Conservation (phyloP, 1,140 invertebrate genomes). For the Caenorhabditis brenneri region DNA sequence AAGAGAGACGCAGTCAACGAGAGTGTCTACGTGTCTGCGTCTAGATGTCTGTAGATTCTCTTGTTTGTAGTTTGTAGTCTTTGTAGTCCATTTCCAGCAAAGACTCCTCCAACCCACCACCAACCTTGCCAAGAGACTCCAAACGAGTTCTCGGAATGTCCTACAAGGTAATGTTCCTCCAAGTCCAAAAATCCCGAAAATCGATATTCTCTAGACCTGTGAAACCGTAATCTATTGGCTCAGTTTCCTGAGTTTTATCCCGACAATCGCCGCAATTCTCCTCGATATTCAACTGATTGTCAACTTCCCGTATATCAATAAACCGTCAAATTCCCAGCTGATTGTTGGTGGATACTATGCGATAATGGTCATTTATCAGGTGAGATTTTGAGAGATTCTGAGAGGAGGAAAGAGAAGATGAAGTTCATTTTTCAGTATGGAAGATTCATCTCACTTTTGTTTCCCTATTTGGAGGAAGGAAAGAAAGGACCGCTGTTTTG, state of each 20-base stretch:
- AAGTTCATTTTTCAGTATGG: background rate
- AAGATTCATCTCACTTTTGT: background rate
- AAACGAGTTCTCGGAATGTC: background rate
- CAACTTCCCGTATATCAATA: background rate
- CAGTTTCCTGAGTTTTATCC: background rate
- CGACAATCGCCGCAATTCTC: background rate
- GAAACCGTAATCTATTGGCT: background rate
- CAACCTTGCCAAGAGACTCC: no score
- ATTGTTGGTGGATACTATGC: background rate
- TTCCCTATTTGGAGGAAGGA: background rate
- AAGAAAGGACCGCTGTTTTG: no score
- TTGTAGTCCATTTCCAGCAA: no score
- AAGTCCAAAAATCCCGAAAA: background rate
- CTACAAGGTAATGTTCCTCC: background rate
- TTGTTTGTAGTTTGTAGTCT: no score
- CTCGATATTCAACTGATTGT: background rate
- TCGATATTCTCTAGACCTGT: background rate
- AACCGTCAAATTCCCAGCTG: background rate
- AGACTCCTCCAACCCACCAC: no score
- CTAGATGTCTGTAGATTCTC: no score
- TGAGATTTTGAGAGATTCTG: background rate
- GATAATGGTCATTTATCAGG: background rate
- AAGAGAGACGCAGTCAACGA: no score
- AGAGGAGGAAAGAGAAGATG: background rate
- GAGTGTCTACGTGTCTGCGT: no score